A percentile compares a stretch with the other conserved stretches of the same genome.
These are phyloP conservation scores for Kobus ellipsiprymnus DNA, from an alignment of 2,113 vertebrate species.

Conservation along the genomic window DNA sequence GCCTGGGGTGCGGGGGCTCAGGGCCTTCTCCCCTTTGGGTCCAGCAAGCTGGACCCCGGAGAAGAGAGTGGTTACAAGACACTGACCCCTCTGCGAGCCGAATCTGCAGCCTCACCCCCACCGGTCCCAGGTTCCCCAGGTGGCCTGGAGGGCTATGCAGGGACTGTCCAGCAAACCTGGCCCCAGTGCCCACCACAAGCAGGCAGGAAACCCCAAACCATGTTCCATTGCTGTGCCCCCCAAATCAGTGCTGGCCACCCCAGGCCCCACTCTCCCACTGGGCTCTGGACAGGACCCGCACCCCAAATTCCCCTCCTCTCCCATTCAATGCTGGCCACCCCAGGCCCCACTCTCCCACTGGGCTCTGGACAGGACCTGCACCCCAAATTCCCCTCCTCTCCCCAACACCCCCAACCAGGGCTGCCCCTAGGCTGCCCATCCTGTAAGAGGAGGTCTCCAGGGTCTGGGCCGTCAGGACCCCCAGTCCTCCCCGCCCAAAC, in stretches of 20 bases:
- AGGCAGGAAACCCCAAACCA: not conserved
- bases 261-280: too few species aligned
- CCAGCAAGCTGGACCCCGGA: not conserved
- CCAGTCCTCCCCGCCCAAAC: too few species aligned
- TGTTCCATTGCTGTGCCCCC: not conserved
- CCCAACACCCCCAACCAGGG: not conserved
- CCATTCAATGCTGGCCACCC: not conserved
- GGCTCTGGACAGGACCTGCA: not conserved
- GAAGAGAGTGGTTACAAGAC: not conserved
- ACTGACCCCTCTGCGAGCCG: too few species aligned
- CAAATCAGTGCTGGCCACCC: rapidly evolving
- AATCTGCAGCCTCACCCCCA: not conserved
- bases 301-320: not conserved
- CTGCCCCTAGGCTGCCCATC: not conserved
- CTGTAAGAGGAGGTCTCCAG: not conserved
- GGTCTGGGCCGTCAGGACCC: not conserved
- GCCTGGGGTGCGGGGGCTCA: rapidly evolving
- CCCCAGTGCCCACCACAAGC: too few species aligned
- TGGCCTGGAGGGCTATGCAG: not conserved
- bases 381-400: not conserved
- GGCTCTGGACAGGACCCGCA: not conserved
- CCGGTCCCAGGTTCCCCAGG: not conserved
- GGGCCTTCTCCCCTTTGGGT: not conserved
- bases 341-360: too few species aligned
- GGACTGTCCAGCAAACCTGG: not conserved